phyloP scores from a whole-genome alignment of 2,113 vertebrate species.

The Panthera tigris region DNA sequence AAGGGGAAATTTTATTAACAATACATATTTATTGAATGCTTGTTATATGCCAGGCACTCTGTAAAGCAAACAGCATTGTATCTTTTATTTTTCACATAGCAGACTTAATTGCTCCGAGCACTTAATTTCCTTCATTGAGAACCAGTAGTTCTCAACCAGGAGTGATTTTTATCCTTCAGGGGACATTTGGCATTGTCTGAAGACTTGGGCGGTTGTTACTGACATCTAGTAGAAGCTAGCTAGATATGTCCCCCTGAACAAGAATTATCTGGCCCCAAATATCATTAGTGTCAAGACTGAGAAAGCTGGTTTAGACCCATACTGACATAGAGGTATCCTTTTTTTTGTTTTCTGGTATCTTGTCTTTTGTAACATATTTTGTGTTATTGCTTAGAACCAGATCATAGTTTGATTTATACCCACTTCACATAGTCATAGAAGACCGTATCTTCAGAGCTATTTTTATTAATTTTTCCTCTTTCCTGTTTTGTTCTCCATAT shows the following conservation, averaged over 20 bases:
- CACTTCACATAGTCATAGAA: slow-evolving; percentile 4
- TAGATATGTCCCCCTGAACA: too few relatives aligned
- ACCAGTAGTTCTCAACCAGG: too few relatives aligned
- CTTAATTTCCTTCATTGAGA: too few relatives aligned
- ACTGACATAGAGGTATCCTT: not conserved
- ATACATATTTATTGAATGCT: not conserved
- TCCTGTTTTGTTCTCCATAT: not conserved
- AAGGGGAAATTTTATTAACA: not conserved
- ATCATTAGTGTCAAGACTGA: not conserved
- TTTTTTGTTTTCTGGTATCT: not conserved
- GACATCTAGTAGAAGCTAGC: too few relatives aligned
- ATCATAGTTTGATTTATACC: not conserved
- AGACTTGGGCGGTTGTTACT: too few relatives aligned
- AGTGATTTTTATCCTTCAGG: too few relatives aligned
- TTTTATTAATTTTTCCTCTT: slow-evolving; percentile 1
- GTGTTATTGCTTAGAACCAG: not conserved
- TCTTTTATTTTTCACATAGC: too few relatives aligned
- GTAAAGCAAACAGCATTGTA: too few relatives aligned
- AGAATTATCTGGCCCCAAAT: not conserved
- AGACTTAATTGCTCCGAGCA: too few relatives aligned
- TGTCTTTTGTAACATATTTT: not conserved
- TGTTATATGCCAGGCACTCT: too few relatives aligned
- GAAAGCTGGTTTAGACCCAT: not conserved
- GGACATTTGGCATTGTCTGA: too few relatives aligned
- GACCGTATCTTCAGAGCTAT: not conserved